These are phyloP conservation scores for Odontothrips loti DNA, from an alignment of 2,888 invertebrate species.

Conservation along the genomic window DNA sequence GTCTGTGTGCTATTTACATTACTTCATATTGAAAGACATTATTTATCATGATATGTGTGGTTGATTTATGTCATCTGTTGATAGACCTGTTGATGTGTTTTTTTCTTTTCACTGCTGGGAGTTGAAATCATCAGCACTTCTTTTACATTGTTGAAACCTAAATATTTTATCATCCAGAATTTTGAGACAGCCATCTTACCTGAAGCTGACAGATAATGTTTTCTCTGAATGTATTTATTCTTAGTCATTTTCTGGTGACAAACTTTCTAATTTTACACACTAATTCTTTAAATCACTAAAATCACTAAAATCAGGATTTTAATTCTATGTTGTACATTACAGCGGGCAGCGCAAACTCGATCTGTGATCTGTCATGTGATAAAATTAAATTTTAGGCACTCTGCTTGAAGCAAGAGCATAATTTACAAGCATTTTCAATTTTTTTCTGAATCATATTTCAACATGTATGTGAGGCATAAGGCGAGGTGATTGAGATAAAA, in stretches of 20 bases:
- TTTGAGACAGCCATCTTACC: too few relatives aligned
- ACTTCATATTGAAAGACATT: too few relatives aligned
- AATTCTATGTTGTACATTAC: constrained; percentile 1
- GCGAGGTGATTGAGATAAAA: constrained; percentile 9
- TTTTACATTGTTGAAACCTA: background rate
- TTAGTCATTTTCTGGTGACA: too few relatives aligned
- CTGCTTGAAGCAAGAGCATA: background rate
- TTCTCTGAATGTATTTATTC: background rate
- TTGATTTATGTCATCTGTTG: too few relatives aligned
- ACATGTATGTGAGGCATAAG: background rate
- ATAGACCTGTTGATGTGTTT: too few relatives aligned
- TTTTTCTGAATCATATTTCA: background rate
- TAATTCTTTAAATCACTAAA: background rate
- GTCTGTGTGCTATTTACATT: background rate
- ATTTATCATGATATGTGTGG: too few relatives aligned
- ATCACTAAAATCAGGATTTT: background rate
- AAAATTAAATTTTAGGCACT: background rate
- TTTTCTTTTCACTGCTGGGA: background rate
- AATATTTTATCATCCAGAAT: background rate
- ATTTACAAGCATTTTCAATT: background rate
- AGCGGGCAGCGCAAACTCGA: too few relatives aligned
- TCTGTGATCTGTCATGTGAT: background rate
- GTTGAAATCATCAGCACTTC: background rate
- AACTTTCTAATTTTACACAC: background rate
- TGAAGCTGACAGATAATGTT: too few relatives aligned